phyloP scores from a whole-genome alignment of 2,888 invertebrate genomes.

The Eueremaeus valkanovi region DNA sequence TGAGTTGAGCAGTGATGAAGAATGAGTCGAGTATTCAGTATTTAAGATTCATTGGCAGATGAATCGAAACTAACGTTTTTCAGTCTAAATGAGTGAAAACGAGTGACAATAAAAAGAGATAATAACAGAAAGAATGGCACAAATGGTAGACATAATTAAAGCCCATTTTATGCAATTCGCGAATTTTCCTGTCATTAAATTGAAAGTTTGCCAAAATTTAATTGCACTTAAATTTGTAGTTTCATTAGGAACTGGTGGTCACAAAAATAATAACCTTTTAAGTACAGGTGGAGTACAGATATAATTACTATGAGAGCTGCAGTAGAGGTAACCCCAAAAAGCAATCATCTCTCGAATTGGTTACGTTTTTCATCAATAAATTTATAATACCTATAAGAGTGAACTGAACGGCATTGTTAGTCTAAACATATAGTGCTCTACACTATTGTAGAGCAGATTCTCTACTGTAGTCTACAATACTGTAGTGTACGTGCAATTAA shows the following conservation, averaged over 20 bases:
- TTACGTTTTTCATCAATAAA: not conserved
- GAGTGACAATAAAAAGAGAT: not conserved
- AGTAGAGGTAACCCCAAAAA: not conserved
- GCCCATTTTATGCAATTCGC: constrained; percentile 8
- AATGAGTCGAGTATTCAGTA: not conserved
- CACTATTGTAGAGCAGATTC: too few species aligned
- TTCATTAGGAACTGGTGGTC: not conserved
- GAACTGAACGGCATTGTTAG: not conserved
- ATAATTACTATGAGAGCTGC: not conserved
- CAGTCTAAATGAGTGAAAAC: not conserved
- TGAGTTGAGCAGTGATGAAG: too few species aligned
- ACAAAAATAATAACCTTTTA: constrained; percentile 6
- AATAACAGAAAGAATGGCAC: not conserved
- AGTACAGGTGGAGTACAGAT: constrained; percentile 14
- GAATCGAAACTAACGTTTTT: constrained; percentile 12
- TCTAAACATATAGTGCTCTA: too few species aligned
- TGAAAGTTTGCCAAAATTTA: constrained; percentile 2
- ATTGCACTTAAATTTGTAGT: constrained; percentile 7
- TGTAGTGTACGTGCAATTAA: constrained; percentile 16
- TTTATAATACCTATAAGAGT: not conserved
- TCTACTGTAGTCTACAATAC: too few species aligned
- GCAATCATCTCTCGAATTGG: constrained; percentile 20
- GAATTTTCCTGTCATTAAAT: constrained; percentile 10
- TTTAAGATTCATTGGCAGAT: not conserved
- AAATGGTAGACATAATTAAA: not conserved